Evolutionary conservation across 2,113 vertebrate species (phyloP).

Genomic region (Esox niger): DNA sequence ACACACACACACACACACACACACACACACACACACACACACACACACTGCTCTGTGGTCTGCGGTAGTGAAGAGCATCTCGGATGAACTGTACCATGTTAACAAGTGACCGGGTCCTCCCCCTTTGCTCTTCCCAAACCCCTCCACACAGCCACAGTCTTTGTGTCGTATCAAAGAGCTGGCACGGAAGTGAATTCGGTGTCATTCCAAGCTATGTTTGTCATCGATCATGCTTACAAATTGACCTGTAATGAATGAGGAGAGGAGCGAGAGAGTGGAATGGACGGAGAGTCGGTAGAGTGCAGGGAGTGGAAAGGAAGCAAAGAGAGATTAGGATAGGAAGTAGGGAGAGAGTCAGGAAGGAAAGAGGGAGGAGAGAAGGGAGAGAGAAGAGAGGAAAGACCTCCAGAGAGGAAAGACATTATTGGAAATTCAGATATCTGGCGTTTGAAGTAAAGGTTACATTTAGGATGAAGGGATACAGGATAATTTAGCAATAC

Average conservation of each 20-base stretch:
- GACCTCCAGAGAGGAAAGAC: too few species aligned
- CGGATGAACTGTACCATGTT: constrained; percentile 1
- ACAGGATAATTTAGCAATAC: too few species aligned
- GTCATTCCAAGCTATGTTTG: constrained; percentile 24
- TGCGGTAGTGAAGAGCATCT: neutral
- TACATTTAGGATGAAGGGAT: too few species aligned
- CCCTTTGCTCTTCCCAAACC: neutral
- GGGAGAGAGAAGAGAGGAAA: neutral
- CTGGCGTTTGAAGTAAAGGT: too few species aligned
- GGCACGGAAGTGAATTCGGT: constrained; percentile 18
- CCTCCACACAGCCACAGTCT: neutral
- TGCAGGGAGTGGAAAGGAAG: neutral
- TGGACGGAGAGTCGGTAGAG: too few species aligned
- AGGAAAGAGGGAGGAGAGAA: neutral
- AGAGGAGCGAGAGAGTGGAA: constrained; percentile 13
- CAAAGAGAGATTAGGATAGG: neutral
- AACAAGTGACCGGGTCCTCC: constrained; percentile 5
- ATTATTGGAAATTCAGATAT: too few species aligned
- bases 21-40: too few species aligned
- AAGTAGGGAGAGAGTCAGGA: neutral
- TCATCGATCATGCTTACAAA: constrained; percentile 34
- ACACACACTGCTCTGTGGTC: neutral
- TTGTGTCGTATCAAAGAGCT: constrained; percentile 17
- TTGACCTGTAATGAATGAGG: constrained; percentile 22
- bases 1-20: too few species aligned